Evolutionary conservation across 2,797 vertebrate species (phyloP).

Genomic region (Leptoclinus maculatus): DNA sequence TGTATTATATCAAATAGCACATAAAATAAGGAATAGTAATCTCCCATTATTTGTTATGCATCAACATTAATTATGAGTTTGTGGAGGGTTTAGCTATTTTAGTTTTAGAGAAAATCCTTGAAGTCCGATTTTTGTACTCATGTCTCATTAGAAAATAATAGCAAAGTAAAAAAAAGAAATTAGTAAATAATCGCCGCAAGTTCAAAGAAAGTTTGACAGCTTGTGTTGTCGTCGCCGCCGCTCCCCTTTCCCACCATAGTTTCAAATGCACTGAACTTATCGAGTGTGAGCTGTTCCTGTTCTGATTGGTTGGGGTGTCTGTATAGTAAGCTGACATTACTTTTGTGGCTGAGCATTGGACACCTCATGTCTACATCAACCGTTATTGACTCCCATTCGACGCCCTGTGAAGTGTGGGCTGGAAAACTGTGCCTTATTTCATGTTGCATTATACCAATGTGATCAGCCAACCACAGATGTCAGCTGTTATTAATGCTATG

Average conservation of each 20-base stretch:
- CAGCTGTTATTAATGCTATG: neutral
- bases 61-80: neutral
- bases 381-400: neutral
- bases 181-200: neutral
- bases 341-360: neutral
- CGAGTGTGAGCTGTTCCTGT: too few species aligned
- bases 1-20: neutral
- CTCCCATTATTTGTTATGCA: neutral
- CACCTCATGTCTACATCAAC: neutral
- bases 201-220: neutral
- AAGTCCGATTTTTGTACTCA: neutral
- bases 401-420: neutral
- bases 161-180: neutral
- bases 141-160: neutral
- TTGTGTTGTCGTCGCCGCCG: too few species aligned
- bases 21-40: neutral
- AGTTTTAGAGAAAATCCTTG: neutral
- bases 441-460: neutral
- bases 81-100: neutral
- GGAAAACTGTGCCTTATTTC: neutral
- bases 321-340: neutral
- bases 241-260: too few species aligned
- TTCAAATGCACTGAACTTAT: too few species aligned
- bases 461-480: neutral
- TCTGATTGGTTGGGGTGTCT: neutral